Conservation (phyloP, 2,888 invertebrate genomes). For the Malacosoma neustria region DNA sequence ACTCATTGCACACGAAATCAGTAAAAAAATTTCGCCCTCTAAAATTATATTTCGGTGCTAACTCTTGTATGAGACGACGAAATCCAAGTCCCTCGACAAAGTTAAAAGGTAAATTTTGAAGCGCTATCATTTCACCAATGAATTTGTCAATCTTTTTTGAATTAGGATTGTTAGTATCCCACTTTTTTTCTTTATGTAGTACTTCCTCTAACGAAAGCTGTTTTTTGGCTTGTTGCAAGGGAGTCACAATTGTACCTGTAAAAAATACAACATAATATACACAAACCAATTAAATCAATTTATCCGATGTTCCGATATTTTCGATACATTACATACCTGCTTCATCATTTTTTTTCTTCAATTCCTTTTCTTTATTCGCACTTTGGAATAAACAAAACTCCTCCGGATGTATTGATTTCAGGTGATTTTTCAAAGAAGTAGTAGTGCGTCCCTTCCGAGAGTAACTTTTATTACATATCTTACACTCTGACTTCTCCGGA, state of each 20-base stretch:
- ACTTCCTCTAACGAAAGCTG: conserved; percentile 10
- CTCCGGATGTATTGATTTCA: conserved; percentile 11
- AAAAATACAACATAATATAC: conserved; percentile 9
- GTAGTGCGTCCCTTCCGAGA: conserved; percentile 15
- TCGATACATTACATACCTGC: conserved; percentile 10
- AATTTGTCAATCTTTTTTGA: conserved; percentile 14
- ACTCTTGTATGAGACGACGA: conserved; percentile 13
- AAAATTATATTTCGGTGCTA: conserved; percentile 17
- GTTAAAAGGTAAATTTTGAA: conserved; percentile 18
- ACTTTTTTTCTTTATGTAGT: conserved; percentile 11
- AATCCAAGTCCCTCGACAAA: conserved; percentile 21
- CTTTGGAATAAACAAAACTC: conserved; percentile 11
- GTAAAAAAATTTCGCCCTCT: conserved; percentile 16
- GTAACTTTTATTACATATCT: conserved; percentile 13
- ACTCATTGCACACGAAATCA: conserved; percentile 12
- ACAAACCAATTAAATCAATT: conserved; percentile 7
- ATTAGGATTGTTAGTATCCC: conserved; percentile 13
- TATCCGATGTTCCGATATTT: conserved; percentile 7
- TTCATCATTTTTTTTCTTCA: conserved; percentile 12
- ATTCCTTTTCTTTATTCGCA: conserved; percentile 12
- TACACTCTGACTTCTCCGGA: too few species aligned
- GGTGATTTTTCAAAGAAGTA: conserved; percentile 13
- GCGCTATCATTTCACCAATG: conserved; percentile 19
- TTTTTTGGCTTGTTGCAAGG: conserved; percentile 11
- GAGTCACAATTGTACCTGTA: conserved; percentile 10